Evolutionary conservation across 2,888 invertebrate species (phyloP).

Genomic region (Dorcus hopei): DNA sequence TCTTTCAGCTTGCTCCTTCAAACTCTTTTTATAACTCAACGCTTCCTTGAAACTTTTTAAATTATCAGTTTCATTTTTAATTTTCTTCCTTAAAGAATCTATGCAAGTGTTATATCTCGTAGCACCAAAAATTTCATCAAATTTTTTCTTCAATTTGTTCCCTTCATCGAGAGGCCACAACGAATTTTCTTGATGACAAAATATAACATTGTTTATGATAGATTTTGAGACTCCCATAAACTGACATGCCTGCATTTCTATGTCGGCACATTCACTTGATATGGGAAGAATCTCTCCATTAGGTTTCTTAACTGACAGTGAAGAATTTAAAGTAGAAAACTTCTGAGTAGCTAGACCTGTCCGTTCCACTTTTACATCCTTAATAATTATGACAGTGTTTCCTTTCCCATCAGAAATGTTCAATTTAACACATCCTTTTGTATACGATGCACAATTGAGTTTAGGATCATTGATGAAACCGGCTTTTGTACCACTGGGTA

Average conservation of each 20-base stretch:
- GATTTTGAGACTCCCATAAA: constrained; percentile 87
- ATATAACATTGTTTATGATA: constrained; percentile 93
- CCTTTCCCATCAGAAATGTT: constrained; percentile 47
- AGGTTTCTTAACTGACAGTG: constrained; percentile 46
- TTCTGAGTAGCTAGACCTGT: constrained; percentile 31
- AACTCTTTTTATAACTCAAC: constrained; percentile 54
- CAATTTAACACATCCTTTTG: constrained; percentile 40
- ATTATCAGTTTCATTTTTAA: constrained; percentile 58
- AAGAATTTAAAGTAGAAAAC: constrained; percentile 49
- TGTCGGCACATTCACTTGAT: constrained; percentile 67
- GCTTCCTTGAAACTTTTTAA: constrained; percentile 56
- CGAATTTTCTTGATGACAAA: constrained; percentile 98
- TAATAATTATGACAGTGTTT: constrained; percentile 47
- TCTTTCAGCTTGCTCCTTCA: constrained; percentile 60
- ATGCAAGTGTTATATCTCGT: constrained; percentile 88
- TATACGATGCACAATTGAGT: constrained; percentile 35
- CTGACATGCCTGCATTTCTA: constrained; percentile 68
- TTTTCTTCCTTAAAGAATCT: constrained; percentile 66
- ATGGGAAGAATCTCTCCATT: constrained; percentile 48
- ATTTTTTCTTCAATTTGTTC: constrained; percentile 88
- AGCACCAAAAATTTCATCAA: constrained; percentile 98
- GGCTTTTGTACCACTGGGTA: constrained; percentile 78
- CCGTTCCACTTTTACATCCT: constrained; percentile 51
- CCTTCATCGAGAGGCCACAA: constrained; percentile 95
- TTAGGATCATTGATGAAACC: constrained; percentile 93